phyloP scores from a whole-genome alignment of 1,140 invertebrate genomes.

The Heterodera carotae region DNA sequence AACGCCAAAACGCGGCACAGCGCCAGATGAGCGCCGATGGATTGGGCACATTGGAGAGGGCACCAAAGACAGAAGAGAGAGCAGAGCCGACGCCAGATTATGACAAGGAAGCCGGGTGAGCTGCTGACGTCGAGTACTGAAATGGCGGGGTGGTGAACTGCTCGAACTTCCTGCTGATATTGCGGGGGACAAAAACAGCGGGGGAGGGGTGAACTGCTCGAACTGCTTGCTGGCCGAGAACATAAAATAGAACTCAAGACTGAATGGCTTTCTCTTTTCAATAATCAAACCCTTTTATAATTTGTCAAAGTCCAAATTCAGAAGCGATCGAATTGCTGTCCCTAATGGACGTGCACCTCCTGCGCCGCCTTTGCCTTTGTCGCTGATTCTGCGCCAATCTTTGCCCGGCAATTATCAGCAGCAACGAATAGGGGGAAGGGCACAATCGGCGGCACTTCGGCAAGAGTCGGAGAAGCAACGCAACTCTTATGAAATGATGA shows the following conservation, averaged over 20 bases:
- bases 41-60: not conserved
- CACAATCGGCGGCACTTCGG: not conserved
- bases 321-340: not conserved
- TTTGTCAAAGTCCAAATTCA: not conserved
- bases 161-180: too few relatives aligned
- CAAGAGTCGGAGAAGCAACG: not conserved
- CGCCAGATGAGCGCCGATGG: not conserved
- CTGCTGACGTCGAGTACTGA: too few relatives aligned
- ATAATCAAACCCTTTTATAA: too few relatives aligned
- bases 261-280: too few relatives aligned
- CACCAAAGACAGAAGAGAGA: not conserved
- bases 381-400: not conserved
- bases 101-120: not conserved
- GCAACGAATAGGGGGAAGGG: too few relatives aligned
- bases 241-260: too few relatives aligned
- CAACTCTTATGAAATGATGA: not conserved
- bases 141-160: too few relatives aligned
- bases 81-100: conserved; percentile 8
- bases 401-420: not conserved
- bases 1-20: not conserved
- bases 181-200: too few relatives aligned
- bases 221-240: too few relatives aligned
- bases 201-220: too few relatives aligned
- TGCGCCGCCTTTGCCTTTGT: conserved; percentile 20
- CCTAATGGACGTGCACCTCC: not conserved